Evolutionary conservation across 2,888 invertebrate species (phyloP), one percentile per base, ranked within the genome.

Genomic region (Pyrrhia umbra): DNA sequence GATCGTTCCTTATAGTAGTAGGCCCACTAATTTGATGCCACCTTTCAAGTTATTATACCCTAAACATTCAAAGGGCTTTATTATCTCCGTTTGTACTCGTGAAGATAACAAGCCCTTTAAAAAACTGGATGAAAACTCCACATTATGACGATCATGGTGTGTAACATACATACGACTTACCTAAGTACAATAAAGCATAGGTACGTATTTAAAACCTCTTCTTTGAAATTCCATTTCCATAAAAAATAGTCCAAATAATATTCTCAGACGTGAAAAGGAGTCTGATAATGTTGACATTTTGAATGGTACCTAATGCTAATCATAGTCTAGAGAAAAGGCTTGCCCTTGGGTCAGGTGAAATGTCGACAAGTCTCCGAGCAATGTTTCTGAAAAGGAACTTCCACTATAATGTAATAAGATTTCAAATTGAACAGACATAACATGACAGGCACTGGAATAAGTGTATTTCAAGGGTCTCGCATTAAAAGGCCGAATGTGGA

Each of bases 401-500:
- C 2, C 6, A 15, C 8, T 37, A 37, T 8, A 37, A 6, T 37
- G 15, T 37, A 37, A 6, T 37, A 37, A 37, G 37, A 37, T 37
- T 37, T 37, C 6, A 37, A 37, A 37, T 42, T 42, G 20, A 42
- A 42, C 23, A 15, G 21, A 23, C 15, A 6, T 45, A 15, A 23
- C 23, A 45, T 45, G 21, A 23, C 21, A 23, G 23, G 15, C 21
- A 21, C 15, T n/a, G 6, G n/a, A 23, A 6, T 15, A 43, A 15
- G 37, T 18, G 30, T n/a, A 18, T 34, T 15, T 13, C 6, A 1
- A 37, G 63, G 25, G 25, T 9, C 37, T 6, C 37, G 16, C 2
- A 61, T 34, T 23, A 30, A 59, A 43, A 34, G 18, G n/a, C 18
- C 30, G 2, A 37, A 37, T n/a, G 37, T 34, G 13, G 15, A 18